Evolutionary conservation across 1,140 invertebrate species (phyloP).

Genomic region (Drosophila nikananu): DNA sequence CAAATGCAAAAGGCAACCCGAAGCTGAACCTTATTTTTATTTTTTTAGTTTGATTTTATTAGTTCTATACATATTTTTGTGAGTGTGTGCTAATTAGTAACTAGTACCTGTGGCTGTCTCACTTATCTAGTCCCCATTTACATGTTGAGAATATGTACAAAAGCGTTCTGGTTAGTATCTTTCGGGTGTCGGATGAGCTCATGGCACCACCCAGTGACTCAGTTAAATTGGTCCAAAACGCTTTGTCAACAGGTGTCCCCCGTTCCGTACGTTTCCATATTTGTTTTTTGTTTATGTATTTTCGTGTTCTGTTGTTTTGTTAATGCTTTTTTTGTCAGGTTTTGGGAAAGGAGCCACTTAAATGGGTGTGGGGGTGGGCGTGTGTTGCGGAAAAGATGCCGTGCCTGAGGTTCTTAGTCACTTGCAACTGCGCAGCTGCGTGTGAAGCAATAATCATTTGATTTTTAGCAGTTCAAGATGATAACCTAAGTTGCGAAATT

Average conservation of each 20-base stretch:
- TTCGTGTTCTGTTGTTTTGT: background rate
- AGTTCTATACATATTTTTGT: background rate
- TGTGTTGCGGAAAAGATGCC: conserved; percentile 15
- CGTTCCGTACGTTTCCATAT: background rate
- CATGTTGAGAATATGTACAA: conserved; percentile 12
- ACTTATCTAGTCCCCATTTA: conserved; percentile 22
- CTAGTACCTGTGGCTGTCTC: conserved; percentile 16
- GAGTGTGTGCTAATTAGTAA: conserved; percentile 32
- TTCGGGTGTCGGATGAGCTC: conserved; percentile 53
- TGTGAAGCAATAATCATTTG: conserved; percentile 32
- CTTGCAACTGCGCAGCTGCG: conserved; percentile 53
- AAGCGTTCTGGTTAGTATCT: conserved; percentile 14
- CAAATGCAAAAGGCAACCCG: too few relatives aligned
- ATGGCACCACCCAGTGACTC: conserved; percentile 45
- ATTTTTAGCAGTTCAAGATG: conserved; percentile 6
- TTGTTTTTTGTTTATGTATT: conserved; percentile 17
- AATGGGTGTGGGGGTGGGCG: conserved; percentile 47
- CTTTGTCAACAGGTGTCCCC: conserved; percentile 52
- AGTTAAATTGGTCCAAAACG: conserved; percentile 27
- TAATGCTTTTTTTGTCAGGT: background rate
- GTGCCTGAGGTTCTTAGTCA: conserved; percentile 39
- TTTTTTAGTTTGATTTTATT: background rate
- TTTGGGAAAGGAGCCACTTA: conserved; percentile 43
- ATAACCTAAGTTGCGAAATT: background rate
- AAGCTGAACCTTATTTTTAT: too few relatives aligned